These are phyloP conservation scores for Drosophila limbata DNA, from an alignment of 2,888 invertebrate species.

Conservation along the genomic window DNA sequence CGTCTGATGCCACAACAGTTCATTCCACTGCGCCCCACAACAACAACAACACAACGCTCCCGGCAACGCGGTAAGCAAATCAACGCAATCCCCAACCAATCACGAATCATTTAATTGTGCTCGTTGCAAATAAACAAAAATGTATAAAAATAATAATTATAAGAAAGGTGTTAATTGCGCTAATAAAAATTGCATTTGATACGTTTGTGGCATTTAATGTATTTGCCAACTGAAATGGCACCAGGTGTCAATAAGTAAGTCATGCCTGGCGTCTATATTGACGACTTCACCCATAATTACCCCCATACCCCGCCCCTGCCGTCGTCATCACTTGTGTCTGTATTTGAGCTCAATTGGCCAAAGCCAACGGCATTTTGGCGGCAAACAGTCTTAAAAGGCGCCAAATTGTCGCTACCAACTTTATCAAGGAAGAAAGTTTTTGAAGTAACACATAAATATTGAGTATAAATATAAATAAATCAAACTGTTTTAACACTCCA, in stretches of 20 bases:
- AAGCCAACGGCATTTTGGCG: slow-evolving; percentile 47
- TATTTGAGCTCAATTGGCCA: slow-evolving; percentile 56
- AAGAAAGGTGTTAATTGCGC: slow-evolving; percentile 72
- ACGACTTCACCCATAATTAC: slow-evolving; percentile 32
- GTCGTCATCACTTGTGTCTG: background rate
- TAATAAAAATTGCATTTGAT: slow-evolving; percentile 74
- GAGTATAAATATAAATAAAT: background rate
- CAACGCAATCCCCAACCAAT: slow-evolving; percentile 15
- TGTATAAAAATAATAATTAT: background rate
- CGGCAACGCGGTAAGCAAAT: slow-evolving; percentile 83
- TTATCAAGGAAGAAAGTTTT: background rate
- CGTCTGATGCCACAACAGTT: slow-evolving; percentile 82
- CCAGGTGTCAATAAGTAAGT: slow-evolving; percentile 25
- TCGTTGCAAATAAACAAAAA: background rate
- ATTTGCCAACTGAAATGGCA: slow-evolving; percentile 61
- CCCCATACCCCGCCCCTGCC: background rate
- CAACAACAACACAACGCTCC: slow-evolving; percentile 73
- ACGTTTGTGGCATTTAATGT: slow-evolving; percentile 68
- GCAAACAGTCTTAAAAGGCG: slow-evolving; percentile 23
- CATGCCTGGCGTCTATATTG: slow-evolving; percentile 52
- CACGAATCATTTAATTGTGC: slow-evolving; percentile 58
- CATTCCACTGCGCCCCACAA: slow-evolving; percentile 76
- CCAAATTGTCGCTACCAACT: slow-evolving; percentile 17
- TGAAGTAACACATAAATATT: background rate
- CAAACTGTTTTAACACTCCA: background rate